Percentiles rank a stretch among this genome's conserved stretches.
Evolutionary conservation across 2,888 invertebrate genomes (phyloP).

Genomic region (Xestia rhomboidea): DNA sequence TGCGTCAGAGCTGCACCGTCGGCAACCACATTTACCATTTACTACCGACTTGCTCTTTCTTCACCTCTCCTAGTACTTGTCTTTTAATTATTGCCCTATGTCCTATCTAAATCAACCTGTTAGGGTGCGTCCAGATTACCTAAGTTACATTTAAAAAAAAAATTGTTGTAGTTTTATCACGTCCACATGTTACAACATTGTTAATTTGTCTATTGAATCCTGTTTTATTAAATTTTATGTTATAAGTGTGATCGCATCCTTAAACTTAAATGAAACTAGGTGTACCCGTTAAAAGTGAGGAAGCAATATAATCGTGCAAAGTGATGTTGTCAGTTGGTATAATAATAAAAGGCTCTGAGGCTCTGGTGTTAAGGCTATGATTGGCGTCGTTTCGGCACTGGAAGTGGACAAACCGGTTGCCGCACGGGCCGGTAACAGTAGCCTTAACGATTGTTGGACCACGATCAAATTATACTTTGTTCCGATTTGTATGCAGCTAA

Average conservation of each 20-base stretch:
- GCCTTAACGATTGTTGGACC: slow-evolving; percentile 85
- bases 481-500: slow-evolving; percentile 73
- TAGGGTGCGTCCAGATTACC: not conserved
- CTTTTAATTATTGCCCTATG: not conserved
- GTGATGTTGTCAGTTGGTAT: slow-evolving; percentile 52
- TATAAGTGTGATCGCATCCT: not conserved
- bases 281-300: slow-evolving; percentile 28
- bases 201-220: not conserved
- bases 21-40: slow-evolving; percentile 44
- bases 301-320: slow-evolving; percentile 49
- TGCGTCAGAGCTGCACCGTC: slow-evolving; percentile 47
- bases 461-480: slow-evolving; percentile 83
- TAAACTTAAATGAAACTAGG: slow-evolving; percentile 9
- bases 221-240: not conserved
- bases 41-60: slow-evolving; percentile 28
- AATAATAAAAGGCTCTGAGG: slow-evolving; percentile 67
- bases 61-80: slow-evolving; percentile 6
- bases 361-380: slow-evolving; percentile 79
- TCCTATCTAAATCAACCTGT: slow-evolving; percentile 6
- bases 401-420: slow-evolving; percentile 84
- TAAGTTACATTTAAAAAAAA: not conserved
- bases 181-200: too few species aligned
- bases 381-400: slow-evolving; percentile 82
- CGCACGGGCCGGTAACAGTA: slow-evolving; percentile 83
- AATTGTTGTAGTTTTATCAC: not conserved